Base-by-base conservation (phyloP, 2,113 vertebrate genomes). In the Mobula hypostoma region DNA sequence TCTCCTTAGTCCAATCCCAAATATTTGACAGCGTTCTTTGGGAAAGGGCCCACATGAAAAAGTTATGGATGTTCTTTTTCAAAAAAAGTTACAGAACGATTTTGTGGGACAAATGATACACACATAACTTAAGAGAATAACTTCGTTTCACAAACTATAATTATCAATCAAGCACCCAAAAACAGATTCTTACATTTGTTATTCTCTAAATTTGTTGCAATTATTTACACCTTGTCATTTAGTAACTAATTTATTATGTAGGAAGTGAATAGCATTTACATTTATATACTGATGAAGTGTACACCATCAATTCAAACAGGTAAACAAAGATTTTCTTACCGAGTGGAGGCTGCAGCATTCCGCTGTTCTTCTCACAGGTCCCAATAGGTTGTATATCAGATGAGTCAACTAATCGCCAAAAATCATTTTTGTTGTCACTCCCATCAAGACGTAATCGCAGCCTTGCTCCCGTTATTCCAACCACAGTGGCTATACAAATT, bases 371-470 rank as follows among this genome's bases (percentile, higher is more conserved):
- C 96, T 99, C 98, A 82, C 98, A 99, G 63, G 98, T 99, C 82
- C 99, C 99, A 0, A 99, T 97, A 21, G 98, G 98, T 95, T 99
- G 98, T 95, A 99, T 98, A 79, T 99, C 98, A 0, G 97, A 96
- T n/a, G 99, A 99, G 96, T 99, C 99, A 5, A 99, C 98, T 94
- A 99, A 97, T 40, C 98, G 97, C 99, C 99, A 99, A 95, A 99
- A 99, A 96, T 99, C 99, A 94, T 99, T 99, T 96, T 97, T 98
- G 97, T 98, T 98, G 96, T 99, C 99, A 12, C 98, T 98, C 70
- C 98, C 99, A 68, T 99, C 99, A 94, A 99, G 97, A 0, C 98
- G 96, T 94, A 99, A 96, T 29, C 97, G 97, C 19, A 99, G 96
- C 66, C 98, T 97, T 63, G 97, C 97, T 36, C 99, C 99, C 0